Conservation (phyloP, 2,888 invertebrate genomes). For the Sesamia inferens region DNA sequence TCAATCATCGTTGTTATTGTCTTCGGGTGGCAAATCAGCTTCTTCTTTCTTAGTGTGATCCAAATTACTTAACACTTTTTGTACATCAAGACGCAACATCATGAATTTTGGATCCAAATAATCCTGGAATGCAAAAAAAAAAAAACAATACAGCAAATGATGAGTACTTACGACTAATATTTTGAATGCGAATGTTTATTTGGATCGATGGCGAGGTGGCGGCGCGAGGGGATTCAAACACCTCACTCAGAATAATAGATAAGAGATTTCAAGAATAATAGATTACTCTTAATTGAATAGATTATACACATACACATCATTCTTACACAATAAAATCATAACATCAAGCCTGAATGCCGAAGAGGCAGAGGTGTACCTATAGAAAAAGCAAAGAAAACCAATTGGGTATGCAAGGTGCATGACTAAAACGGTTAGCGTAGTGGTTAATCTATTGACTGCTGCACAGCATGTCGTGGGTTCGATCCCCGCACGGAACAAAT, state of each 20-base stretch:
- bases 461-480: too few species aligned
- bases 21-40: conserved; percentile 52
- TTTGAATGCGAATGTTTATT: too few species aligned
- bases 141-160: not conserved
- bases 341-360: not conserved
- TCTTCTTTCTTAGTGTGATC: conserved; percentile 76
- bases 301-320: not conserved
- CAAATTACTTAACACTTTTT: conserved; percentile 83
- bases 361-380: not conserved
- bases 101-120: conserved; percentile 87
- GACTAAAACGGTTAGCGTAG: too few species aligned
- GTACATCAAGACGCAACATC: conserved; percentile 86
- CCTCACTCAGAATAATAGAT: too few species aligned
- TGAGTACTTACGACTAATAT: not conserved
- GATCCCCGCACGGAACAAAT: too few species aligned
- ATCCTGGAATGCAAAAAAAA: conserved; percentile 75
- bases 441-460: too few species aligned
- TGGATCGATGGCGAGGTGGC: too few species aligned
- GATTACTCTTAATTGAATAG: not conserved
- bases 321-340: not conserved
- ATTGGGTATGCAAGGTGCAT: too few species aligned
- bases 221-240: too few species aligned
- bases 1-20: conserved; percentile 62
- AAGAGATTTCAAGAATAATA: not conserved
- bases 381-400: not conserved